phyloP scores from a whole-genome alignment of 2,797 vertebrate genomes.

The Typhlichthys eigenmanni region DNA sequence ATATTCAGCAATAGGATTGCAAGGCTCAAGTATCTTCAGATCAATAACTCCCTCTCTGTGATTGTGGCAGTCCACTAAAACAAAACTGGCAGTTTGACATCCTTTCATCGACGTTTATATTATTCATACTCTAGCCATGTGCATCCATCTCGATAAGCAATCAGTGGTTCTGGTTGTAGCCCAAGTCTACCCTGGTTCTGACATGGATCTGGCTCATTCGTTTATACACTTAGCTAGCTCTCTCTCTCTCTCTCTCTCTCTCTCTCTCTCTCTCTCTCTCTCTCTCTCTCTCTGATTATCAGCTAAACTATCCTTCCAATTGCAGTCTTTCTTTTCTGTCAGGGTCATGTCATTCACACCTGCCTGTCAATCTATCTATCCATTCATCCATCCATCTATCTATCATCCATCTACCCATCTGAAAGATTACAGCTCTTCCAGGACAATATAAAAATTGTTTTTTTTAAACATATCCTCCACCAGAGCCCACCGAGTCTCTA shows the following conservation, averaged over 20 bases:
- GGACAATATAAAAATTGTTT: constrained; percentile 57
- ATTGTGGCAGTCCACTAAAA: constrained; percentile 40
- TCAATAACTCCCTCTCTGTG: constrained; percentile 12
- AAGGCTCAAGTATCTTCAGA: constrained; percentile 39
- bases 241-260: constrained; percentile 3
- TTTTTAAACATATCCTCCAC: constrained; percentile 54
- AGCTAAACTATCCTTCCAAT: too few species aligned
- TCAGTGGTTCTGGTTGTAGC: constrained; percentile 74
- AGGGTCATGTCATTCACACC: too few species aligned
- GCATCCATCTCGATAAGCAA: constrained; percentile 72
- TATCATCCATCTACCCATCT: constrained; percentile 33
- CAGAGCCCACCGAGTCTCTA: constrained; percentile 57
- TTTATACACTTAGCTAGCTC: constrained; percentile 49
- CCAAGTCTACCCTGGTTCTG: constrained; percentile 75
- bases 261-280: constrained; percentile 8
- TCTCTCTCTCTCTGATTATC: too few species aligned
- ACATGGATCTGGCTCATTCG: constrained; percentile 67
- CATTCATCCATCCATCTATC: constrained; percentile 15
- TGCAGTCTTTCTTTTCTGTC: too few species aligned
- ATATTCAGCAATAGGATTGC: constrained; percentile 28
- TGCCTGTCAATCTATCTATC: constrained; percentile 10
- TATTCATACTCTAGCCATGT: constrained; percentile 65
- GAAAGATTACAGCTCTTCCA: constrained; percentile 51
- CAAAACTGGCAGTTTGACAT: constrained; percentile 66
- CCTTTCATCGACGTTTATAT: constrained; percentile 68